phyloP scores from a whole-genome alignment of 2,113 vertebrate genomes.

The Trogon melanurus region DNA sequence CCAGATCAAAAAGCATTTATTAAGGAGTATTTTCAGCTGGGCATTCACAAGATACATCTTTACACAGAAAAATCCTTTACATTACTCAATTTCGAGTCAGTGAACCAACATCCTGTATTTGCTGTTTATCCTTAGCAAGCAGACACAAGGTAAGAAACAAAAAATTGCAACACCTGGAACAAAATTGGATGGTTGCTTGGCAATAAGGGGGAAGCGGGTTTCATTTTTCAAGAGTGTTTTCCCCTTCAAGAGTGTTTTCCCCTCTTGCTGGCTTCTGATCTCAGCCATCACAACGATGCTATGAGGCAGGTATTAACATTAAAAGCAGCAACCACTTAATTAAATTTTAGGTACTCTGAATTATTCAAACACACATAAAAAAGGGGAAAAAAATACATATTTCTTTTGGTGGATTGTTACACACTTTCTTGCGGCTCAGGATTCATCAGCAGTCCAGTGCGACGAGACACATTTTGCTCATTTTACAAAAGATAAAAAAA shows the following conservation, averaged over 20 bases:
- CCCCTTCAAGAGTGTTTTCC: background rate
- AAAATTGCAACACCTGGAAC: background rate
- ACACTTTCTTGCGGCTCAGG: background rate
- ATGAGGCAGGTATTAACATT: background rate
- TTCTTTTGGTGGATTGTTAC: background rate
- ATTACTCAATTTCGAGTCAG: background rate
- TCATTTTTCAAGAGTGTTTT: conserved; percentile 22
- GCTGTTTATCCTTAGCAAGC: background rate
- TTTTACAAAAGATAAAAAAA: background rate
- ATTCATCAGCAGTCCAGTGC: background rate
- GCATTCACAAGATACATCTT: background rate
- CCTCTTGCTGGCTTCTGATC: background rate
- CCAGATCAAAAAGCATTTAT: background rate
- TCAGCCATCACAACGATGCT: background rate
- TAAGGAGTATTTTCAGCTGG: background rate
- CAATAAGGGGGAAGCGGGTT: conserved; percentile 1
- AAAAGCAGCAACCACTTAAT: conserved; percentile 1
- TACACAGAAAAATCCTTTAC: background rate
- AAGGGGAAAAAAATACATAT: background rate
- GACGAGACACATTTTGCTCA: background rate
- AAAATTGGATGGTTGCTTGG: background rate
- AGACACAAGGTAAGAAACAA: background rate
- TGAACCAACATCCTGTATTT: background rate
- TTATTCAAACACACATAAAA: background rate
- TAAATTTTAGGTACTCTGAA: background rate